Base-by-base conservation (phyloP, 2,797 vertebrate genomes). In the Acanthiza pusilla region DNA sequence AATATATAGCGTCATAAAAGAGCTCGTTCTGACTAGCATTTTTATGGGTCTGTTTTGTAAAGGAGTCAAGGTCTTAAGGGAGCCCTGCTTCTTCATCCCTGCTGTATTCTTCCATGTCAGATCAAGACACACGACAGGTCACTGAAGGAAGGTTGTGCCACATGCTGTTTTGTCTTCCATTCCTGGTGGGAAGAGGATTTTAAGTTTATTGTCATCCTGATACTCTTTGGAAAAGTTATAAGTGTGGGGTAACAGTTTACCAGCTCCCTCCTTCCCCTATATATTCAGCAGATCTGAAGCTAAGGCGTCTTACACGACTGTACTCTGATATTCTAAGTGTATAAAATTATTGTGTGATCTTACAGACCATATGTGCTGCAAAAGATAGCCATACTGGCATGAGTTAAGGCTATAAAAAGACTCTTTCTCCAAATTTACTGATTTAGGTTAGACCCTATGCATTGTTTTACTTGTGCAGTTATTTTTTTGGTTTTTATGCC, bases 401-500 rank as follows among this genome's bases (percentile, higher is more conserved):
- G 81, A 97, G 86, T 97, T 95, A 97, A 96, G 67, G 78, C 94
- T 96, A 96, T 94, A 91, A 93, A 93, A 92, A 94, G 93, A 96
- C 92, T 71, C 76, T 85, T 95, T 91, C 87, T 96, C 95, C 50
- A 26, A 93, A 95, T 96, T 94, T 97, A 94, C 92, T 94, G 91
- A 95, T 97, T 97, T 96, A 97, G 97, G 96, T 85, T 97, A 96
- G 94, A 96, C 78, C 51, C 85, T 94, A 75, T 95, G 80, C 88
- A 88, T 97, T 97, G 96, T 97, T 98, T 97, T 97, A 97, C 94
- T 91, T 97, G 94, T 85, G 91, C 83, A 67, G 89, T 97, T 96
- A 94, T 97, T 92, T 97, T 61, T 96, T 96, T 96, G 14, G 32
- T 96, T 97, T 97, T 98, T 98, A 97, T 98, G 96, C 94, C 97